Base-by-base conservation (phyloP, 2,113 vertebrate species). In the Engraulis encrasicolus region DNA sequence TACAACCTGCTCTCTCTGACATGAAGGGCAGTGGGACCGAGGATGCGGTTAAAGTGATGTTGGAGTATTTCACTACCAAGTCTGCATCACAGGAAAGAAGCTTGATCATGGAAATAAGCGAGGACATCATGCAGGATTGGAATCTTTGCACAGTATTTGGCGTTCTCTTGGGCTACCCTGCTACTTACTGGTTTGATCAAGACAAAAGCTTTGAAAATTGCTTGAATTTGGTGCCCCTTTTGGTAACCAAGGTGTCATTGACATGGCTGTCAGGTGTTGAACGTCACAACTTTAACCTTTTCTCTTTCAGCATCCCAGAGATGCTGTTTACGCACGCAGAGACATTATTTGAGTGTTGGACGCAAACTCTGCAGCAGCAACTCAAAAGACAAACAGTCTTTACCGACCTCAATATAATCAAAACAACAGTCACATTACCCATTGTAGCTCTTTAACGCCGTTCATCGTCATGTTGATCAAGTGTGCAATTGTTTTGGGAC, bases 231-330 rank as follows among this genome's bases (percentile, higher is more conserved):
- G 95, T 90, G 0, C 97, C 97, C 0, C 94, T 99, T 81, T 89
- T 88, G 31, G 95, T 97, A 36, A 96, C 94, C 71, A 95, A 92
- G 0, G 96, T 90, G 31, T 93, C 11, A 49, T 95, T 93, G 0
- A 90, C 86, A 2, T 97, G 95, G 92, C 88, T 88, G 54, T 87
- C 89, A 20, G 91, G 94, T 6, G 49, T 52, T 18, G 48, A 79
- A 0, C 87, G 90, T 18, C 92, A 94, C 58, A 83, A 74, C 31
- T 89, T 95, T 54, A 92, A 85, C 79, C 92, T 99, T 20, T 99
- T 92, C 87, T 99, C 98, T 38, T 99, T 99, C 91, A 99, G 97
- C 71, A 49, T 98, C 83, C 98, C 98, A 0, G 95, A 96, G 61
- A 91, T 86, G 50, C 92, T 98, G 20, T 93, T 92, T 0, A 0